phyloP scores from a whole-genome alignment of 1,140 invertebrate genomes.

The Drosophila tristis region DNA sequence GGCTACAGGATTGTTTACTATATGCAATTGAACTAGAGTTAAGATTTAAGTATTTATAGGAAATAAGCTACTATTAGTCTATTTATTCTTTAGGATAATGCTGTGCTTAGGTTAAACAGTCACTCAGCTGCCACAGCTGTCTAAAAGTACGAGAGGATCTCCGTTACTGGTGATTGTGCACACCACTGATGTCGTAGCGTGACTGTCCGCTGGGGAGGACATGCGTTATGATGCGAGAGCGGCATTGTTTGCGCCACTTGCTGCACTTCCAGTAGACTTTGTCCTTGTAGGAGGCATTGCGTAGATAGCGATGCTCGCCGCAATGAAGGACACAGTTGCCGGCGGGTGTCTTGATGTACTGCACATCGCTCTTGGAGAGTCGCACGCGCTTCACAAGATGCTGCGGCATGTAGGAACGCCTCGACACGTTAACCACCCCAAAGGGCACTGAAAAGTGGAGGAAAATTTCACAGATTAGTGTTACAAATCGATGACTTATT shows the following conservation, averaged over 20 bases:
- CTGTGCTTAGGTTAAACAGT: too few species aligned
- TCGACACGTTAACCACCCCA: slow-evolving; percentile 28
- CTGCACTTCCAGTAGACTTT: slow-evolving; percentile 84
- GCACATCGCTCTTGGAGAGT: slow-evolving; percentile 44
- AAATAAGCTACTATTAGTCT: too few species aligned
- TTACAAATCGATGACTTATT: background rate
- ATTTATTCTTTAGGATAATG: too few species aligned
- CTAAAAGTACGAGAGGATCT: too few species aligned
- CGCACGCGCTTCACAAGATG: slow-evolving; percentile 59
- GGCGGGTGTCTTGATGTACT: slow-evolving; percentile 62
- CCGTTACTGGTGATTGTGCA: slow-evolving; percentile 67
- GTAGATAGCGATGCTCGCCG: slow-evolving; percentile 76
- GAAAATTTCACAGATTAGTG: slow-evolving; percentile 15
- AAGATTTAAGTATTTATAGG: background rate
- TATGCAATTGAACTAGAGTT: background rate
- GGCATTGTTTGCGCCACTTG: slow-evolving; percentile 80
- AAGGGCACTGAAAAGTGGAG: slow-evolving; percentile 40
- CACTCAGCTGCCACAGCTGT: too few species aligned
- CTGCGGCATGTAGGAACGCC: background rate
- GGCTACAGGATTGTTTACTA: background rate
- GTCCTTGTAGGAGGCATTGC: slow-evolving; percentile 78
- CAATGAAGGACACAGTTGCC: slow-evolving; percentile 73
- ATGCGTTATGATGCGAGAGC: slow-evolving; percentile 75
- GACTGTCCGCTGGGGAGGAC: slow-evolving; percentile 36
- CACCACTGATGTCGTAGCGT: slow-evolving; percentile 66